phyloP scores from a whole-genome alignment of 2,113 vertebrate species.

The Eleginops maclovinus region DNA sequence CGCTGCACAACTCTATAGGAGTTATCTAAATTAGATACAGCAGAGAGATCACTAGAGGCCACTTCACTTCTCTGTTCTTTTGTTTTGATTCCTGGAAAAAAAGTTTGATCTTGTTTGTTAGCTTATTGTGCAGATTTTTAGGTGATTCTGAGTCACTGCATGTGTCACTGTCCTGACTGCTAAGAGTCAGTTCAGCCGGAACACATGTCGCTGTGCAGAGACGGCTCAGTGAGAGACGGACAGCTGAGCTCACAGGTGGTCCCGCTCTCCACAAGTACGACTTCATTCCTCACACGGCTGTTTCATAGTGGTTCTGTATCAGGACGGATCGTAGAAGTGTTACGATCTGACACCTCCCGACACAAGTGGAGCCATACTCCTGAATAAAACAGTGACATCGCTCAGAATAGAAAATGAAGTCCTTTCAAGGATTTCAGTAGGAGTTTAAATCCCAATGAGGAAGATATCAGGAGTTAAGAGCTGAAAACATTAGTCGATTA shows the following conservation, averaged over 20 bases:
- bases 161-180: background rate
- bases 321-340: background rate
- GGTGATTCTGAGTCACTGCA: background rate
- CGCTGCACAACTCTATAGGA: background rate
- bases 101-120: background rate
- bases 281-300: conserved; percentile 17
- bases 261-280: conserved; percentile 13
- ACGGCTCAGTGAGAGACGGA: conserved; percentile 14
- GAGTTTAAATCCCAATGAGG: background rate
- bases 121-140: background rate
- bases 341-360: background rate
- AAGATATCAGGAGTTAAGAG: background rate
- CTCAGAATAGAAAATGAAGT: too few relatives aligned
- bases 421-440: background rate
- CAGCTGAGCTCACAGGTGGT: conserved; percentile 73
- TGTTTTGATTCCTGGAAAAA: background rate
- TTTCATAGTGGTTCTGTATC: conserved; percentile 29
- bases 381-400: background rate
- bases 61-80: conserved; percentile 26
- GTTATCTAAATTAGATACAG: conserved; percentile 37
- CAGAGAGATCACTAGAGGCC: conserved; percentile 23
- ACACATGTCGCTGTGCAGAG: conserved; percentile 29
- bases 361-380: background rate
- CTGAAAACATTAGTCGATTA: too few relatives aligned
- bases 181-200: background rate